Evolutionary conservation across 2,888 invertebrate species (phyloP).

Genomic region (Perizoma affinitatum): DNA sequence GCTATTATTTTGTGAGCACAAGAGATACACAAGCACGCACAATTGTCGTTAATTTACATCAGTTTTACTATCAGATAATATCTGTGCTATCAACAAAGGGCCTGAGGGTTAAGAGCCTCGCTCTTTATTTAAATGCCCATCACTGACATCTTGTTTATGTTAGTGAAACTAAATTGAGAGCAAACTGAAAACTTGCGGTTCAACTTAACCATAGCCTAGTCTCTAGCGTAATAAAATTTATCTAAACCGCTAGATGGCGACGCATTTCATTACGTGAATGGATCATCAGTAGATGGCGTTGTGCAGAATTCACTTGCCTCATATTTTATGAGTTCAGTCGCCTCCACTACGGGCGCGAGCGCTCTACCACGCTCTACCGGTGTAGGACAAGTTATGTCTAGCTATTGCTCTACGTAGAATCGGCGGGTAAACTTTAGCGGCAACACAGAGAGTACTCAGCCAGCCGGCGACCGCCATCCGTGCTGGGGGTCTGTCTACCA

Average conservation of each 20-base stretch:
- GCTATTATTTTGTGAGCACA: too few relatives aligned
- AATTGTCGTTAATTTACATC: too few relatives aligned
- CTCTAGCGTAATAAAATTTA: neutral
- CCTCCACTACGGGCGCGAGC: slow-evolving; percentile 47
- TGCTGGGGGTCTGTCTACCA: slow-evolving; percentile 74
- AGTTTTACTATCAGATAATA: too few relatives aligned
- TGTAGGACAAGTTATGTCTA: slow-evolving; percentile 51
- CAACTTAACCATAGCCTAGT: too few relatives aligned
- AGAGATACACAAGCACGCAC: too few relatives aligned
- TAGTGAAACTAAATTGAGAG: neutral
- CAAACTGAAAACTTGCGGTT: neutral
- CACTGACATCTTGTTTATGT: slow-evolving; percentile 14
- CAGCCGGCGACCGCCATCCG: slow-evolving; percentile 75
- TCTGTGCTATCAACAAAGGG: too few relatives aligned
- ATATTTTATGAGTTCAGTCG: slow-evolving; percentile 77
- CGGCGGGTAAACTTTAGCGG: slow-evolving; percentile 57
- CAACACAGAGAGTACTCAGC: slow-evolving; percentile 58
- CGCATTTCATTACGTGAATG: neutral
- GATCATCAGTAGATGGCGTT: slow-evolving; percentile 57
- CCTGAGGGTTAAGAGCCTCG: too few relatives aligned
- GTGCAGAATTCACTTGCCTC: slow-evolving; percentile 21
- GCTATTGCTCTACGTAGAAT: slow-evolving; percentile 41
- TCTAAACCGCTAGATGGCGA: slow-evolving; percentile 34
- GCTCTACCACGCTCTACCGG: slow-evolving; percentile 38
- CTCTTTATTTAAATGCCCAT: too few relatives aligned